Evolutionary conservation across 2,888 invertebrate genomes (phyloP), one percentile per base, ranked within the genome.

Genomic region (Eucriotettix oculatus): DNA sequence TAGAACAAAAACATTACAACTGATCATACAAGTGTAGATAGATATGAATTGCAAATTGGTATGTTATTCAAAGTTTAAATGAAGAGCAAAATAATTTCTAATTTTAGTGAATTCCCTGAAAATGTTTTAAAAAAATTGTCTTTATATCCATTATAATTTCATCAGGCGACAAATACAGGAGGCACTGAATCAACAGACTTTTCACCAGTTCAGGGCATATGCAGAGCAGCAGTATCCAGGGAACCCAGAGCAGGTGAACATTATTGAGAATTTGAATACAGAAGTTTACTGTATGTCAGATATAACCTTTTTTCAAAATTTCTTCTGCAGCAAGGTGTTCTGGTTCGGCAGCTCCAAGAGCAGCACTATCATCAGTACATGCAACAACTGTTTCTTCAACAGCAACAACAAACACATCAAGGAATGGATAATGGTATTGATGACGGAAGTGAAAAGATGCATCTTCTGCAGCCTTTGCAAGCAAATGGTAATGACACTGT

Each of bases 331-430:
- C 99, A 99, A 79, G 94, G 90, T 0, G 83, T 91, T 53, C 78
- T 99, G 41, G 92, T 99, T 61, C 80, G 87, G 60, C 97, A 98
- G 71, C 76, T 99, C 55, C 99, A 99, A 75, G 97, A 97, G 68
- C 96, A 99, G 70, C 99, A 99, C 74, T 99, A 96, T 72, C 93
- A 96, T 71, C 97, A 98, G 71, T 99, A 99, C 73, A 95, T 99
- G 84, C 92, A 96, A 68, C 98, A 98, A 73, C 76, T 97, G 52
- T 86, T 80, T 72, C 82, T 77, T 69, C 80, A 74, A 71, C 79
- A 72, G 70, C 66, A 68, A 59, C 66, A 64, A 58, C 68, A 60
- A 54, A 54, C 61, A 52, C 43, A 53, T 56, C 16, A 64, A 68
- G 7, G 66, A 29, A 16, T 48, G 44, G 16, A 10, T 14, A 48